A percentile compares a stretch with the other conserved stretches of the same genome.
These are phyloP conservation scores for Calameuta idolon DNA, from an alignment of 2,888 invertebrate species.

Conservation along the genomic window DNA sequence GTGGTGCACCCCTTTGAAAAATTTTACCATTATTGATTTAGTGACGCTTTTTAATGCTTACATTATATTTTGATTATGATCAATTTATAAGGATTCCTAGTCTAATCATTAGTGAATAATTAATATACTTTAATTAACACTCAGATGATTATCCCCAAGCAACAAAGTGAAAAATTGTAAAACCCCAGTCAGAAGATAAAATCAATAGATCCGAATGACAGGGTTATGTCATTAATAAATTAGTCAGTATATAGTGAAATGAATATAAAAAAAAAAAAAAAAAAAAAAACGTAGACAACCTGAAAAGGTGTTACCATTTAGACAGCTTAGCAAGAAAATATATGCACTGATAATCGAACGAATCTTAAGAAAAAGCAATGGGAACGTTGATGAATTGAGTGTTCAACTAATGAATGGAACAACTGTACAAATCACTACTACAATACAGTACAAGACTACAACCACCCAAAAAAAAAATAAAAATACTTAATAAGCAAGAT, in stretches of 20 bases:
- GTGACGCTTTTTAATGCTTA: background rate
- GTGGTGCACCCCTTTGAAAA: background rate
- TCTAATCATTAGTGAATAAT: background rate
- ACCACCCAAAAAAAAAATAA: slow-evolving; percentile 30
- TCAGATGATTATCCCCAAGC: slow-evolving; percentile 11
- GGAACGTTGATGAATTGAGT: background rate
- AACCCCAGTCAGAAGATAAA: background rate
- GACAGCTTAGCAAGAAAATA: background rate
- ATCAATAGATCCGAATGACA: background rate
- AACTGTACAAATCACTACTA: slow-evolving; percentile 21
- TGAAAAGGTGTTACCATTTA: background rate
- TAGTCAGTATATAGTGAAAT: background rate
- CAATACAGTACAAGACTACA: slow-evolving; percentile 37
- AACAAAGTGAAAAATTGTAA: slow-evolving; percentile 14
- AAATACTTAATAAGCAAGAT: slow-evolving; percentile 30
- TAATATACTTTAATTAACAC: slow-evolving; percentile 37
- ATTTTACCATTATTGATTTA: background rate
- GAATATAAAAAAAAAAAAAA: background rate
- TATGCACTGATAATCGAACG: background rate
- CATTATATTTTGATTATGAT: background rate
- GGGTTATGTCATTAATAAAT: background rate
- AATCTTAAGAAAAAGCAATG: background rate
- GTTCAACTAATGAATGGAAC: background rate
- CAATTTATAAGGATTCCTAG: background rate
- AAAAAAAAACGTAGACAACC: background rate